Base-by-base conservation (phyloP, 1,140 invertebrate species). In the Episyrphus balteatus region DNA sequence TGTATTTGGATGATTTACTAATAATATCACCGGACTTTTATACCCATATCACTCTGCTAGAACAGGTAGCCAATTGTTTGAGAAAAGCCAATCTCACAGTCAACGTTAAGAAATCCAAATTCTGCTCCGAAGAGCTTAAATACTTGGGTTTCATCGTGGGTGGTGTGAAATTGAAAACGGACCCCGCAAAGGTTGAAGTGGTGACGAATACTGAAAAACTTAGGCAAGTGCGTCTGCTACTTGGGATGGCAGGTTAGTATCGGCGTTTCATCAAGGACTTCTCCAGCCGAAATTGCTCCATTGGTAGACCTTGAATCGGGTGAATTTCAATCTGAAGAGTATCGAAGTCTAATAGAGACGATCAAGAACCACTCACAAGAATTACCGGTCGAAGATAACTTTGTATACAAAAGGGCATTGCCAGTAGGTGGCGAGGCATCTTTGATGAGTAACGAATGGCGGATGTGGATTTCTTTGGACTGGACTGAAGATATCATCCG, bases 1-100 rank as follows among this genome's bases (percentile, higher is more conserved):
- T 46, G 12, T 50, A 50, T 34, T 38, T 50, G 9, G 74, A 77
- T 55, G 75, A 78, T 46, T 56, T 75, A 3, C 46, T 75, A 0
- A 53, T 75, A 9, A 56, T 60, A 15, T 56, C 54, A 6, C 45
- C 53, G 5, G 59, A 50, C 11, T 64, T 64, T 40, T 59, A 72
- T 11, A 53, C 68, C 18, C 73, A 77, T 50, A 44, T 75, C 0
- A 18, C 45, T 9, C 47, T 66, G 31, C 21, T 75, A 0, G 18
- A 46, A 13, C 39, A 53, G 26, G 58, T 76, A 5, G 55, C 72
- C 5, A 40, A 59, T 11, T 51, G 55, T 15, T 49, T 75, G 2
- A 44, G 49, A 18, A 46, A 53, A 14, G 62, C 68, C 11, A 57
- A 60, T 26, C 46, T 77, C 1, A 75, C 69, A 26, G 55, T 75